These are phyloP conservation scores for Palloptera scutellata DNA, from an alignment of 2,888 invertebrate species.

Conservation along the genomic window DNA sequence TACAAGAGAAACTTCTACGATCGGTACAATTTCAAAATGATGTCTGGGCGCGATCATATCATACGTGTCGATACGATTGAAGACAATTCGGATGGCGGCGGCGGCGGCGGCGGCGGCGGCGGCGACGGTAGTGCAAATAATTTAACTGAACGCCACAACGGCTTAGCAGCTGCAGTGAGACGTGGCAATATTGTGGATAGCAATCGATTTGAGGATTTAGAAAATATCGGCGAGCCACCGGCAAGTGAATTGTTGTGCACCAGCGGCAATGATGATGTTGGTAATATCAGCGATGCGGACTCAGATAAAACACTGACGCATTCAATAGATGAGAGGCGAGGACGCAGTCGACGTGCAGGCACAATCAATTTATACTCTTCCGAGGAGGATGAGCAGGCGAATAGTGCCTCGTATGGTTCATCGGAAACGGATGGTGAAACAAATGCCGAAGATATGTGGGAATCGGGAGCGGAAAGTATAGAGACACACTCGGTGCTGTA, in stretches of 20 bases:
- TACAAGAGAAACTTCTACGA: constrained; percentile 66
- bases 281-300: constrained; percentile 53
- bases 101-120: constrained; percentile 36
- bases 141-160: constrained; percentile 39
- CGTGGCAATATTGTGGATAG: constrained; percentile 42
- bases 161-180: constrained; percentile 30
- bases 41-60: constrained; percentile 53
- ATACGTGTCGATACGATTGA: constrained; percentile 61
- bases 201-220: constrained; percentile 52
- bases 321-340: constrained; percentile 29
- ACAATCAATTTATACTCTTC: constrained; percentile 52
- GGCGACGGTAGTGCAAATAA: constrained; percentile 9
- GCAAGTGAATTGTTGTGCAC: constrained; percentile 1
- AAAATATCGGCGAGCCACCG: constrained; percentile 45
- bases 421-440: constrained; percentile 73
- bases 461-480: constrained; percentile 86
- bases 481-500: constrained; percentile 89
- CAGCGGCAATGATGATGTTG: constrained; percentile 22
- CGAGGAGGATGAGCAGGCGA: constrained; percentile 69
- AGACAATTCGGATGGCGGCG: constrained; percentile 53
- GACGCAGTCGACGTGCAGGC: constrained; percentile 35
- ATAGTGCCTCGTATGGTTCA: constrained; percentile 68
- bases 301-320: constrained; percentile 56
- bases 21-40: constrained; percentile 61
- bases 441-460: constrained; percentile 82